phyloP scores from a whole-genome alignment of 1,140 invertebrate species.

The Pogonomyrmex barbatus region DNA sequence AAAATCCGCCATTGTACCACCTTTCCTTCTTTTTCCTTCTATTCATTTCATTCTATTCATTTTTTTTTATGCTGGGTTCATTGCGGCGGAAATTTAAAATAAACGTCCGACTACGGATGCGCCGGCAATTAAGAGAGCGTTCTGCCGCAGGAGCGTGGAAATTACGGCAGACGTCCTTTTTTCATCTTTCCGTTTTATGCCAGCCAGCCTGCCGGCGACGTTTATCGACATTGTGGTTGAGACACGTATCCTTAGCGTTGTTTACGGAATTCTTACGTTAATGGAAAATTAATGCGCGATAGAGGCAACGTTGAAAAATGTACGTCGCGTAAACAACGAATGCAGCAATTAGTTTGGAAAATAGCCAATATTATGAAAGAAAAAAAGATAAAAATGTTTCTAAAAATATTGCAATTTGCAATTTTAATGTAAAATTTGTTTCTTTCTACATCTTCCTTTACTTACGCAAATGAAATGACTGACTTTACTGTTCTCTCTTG shows the following conservation, averaged over 20 bases:
- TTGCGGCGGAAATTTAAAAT: conserved; percentile 62
- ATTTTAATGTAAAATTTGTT: not conserved
- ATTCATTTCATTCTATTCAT: not conserved
- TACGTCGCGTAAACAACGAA: not conserved
- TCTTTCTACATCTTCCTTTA: not conserved
- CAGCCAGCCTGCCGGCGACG: conserved; percentile 37
- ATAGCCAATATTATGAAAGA: not conserved
- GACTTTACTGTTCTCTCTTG: not conserved
- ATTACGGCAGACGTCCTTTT: conserved; percentile 35
- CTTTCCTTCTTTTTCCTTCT: not conserved
- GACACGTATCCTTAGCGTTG: conserved; percentile 45
- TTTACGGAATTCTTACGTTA: conserved; percentile 8
- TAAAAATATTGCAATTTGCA: not conserved
- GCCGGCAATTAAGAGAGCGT: conserved; percentile 46
- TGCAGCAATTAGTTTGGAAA: not conserved
- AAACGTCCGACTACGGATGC: conserved; percentile 54
- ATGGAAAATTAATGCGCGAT: conserved; percentile 38
- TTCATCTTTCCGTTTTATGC: conserved; percentile 5
- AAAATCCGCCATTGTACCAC: conserved; percentile 30
- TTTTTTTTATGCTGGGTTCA: conserved; percentile 22
- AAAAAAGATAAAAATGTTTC: not conserved
- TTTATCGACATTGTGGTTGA: conserved; percentile 46
- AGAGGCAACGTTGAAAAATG: not conserved
- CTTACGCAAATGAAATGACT: not conserved
- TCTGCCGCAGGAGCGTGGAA: conserved; percentile 54